Evolutionary conservation across 1,140 invertebrate genomes (phyloP).

Genomic region (Drosophila bifasciata): DNA sequence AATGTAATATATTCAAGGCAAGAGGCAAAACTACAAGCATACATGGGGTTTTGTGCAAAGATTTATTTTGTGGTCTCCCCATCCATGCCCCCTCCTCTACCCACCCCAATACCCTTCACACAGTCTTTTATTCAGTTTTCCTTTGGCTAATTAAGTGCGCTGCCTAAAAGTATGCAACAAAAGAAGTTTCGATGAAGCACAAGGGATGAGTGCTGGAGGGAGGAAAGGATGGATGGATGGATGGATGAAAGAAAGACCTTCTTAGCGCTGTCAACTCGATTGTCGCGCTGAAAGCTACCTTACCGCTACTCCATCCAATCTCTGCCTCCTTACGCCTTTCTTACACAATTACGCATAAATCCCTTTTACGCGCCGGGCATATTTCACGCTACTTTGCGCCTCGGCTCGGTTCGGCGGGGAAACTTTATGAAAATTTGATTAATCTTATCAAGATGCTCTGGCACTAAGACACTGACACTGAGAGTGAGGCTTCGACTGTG

Average conservation of each 20-base stretch:
- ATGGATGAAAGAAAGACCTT: slow-evolving; percentile 38
- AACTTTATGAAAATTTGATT: slow-evolving; percentile 83
- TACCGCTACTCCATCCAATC: slow-evolving; percentile 49
- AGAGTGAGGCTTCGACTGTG: too few species aligned
- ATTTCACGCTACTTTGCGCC: slow-evolving; percentile 71
- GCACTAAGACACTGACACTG: too few species aligned
- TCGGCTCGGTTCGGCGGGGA: slow-evolving; percentile 26
- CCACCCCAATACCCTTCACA: background rate
- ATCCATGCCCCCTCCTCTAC: background rate
- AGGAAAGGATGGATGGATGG: background rate
- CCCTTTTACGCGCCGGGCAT: slow-evolving; percentile 73
- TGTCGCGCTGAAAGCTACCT: slow-evolving; percentile 57
- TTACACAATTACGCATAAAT: slow-evolving; percentile 82
- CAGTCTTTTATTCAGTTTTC: slow-evolving; percentile 11
- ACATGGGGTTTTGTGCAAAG: slow-evolving; percentile 52
- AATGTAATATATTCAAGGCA: slow-evolving; percentile 73
- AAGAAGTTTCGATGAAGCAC: slow-evolving; percentile 55
- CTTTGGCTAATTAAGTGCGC: slow-evolving; percentile 60
- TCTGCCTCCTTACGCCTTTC: slow-evolving; percentile 70
- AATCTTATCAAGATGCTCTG: slow-evolving; percentile 81
- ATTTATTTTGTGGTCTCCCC: slow-evolving; percentile 76
- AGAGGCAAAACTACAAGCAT: slow-evolving; percentile 59
- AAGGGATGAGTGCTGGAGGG: too few species aligned
- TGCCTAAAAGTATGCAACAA: slow-evolving; percentile 72
- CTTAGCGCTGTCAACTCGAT: slow-evolving; percentile 69